A percentile compares a stretch with the other conserved stretches of the same genome.
Evolutionary conservation across 1,140 invertebrate genomes (phyloP).

Genomic region (Magallana gigas): DNA sequence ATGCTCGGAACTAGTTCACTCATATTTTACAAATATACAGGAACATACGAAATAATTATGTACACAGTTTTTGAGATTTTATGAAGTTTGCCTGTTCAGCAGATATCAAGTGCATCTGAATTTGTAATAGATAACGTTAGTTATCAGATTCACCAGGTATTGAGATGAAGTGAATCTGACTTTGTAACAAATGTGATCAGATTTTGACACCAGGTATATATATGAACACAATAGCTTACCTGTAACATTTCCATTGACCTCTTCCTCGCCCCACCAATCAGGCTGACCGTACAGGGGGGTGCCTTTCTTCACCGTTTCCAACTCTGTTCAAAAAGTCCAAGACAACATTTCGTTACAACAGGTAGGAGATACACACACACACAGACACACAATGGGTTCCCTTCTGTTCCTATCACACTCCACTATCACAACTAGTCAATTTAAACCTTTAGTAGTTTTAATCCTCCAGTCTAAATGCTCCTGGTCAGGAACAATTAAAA

Average conservation of each 20-base stretch:
- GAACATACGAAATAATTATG: too few species aligned
- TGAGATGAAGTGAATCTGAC: too few species aligned
- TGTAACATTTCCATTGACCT: conserved; percentile 45
- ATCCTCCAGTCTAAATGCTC: conserved; percentile 31
- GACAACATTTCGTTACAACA: neutral
- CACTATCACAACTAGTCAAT: neutral
- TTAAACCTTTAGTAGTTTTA: conserved; percentile 4
- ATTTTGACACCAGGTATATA: too few species aligned
- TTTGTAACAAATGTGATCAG: too few species aligned
- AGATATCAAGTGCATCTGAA: neutral
- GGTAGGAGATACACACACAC: neutral
- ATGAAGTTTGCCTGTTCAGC: neutral
- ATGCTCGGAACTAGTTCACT: too few species aligned
- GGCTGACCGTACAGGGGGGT: conserved; percentile 76
- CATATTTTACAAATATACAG: too few species aligned
- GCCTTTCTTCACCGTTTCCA: conserved; percentile 70
- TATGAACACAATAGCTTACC: conserved; percentile 6
- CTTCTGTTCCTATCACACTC: neutral
- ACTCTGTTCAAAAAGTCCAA: conserved; percentile 57
- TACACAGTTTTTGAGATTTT: neutral
- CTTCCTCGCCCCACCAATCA: conserved; percentile 75
- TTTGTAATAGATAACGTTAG: too few species aligned
- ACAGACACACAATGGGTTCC: neutral
- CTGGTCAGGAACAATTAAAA: conserved; percentile 23
- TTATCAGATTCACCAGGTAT: too few species aligned